These are phyloP conservation scores for Brachyrhaphis roseni DNA, from an alignment of 2,797 vertebrate genomes.

Conservation along the genomic window DNA sequence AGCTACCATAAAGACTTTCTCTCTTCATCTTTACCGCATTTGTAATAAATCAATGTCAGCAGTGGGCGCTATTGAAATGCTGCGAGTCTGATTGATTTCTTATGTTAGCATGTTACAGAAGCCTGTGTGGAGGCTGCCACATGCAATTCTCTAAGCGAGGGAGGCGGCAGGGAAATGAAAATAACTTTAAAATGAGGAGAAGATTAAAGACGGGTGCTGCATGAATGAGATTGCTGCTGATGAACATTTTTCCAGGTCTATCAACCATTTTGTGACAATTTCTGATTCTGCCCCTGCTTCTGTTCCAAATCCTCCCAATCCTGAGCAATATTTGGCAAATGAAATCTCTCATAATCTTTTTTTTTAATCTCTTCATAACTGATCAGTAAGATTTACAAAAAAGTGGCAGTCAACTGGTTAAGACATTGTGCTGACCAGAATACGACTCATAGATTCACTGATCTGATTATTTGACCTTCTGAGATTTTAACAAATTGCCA, in stretches of 20 bases:
- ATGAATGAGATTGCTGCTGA: slow-evolving; percentile 30
- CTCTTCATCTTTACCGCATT: slow-evolving; percentile 68
- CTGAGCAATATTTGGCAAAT: slow-evolving; percentile 2
- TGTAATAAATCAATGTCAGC: slow-evolving; percentile 74
- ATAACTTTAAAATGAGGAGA: slow-evolving; percentile 22
- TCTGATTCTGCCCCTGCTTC: slow-evolving; percentile 24
- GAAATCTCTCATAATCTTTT: neutral
- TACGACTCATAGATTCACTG: neutral
- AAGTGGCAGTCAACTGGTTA: slow-evolving; percentile 50
- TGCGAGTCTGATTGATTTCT: slow-evolving; percentile 76
- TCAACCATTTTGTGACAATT: slow-evolving; percentile 41
- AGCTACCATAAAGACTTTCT: slow-evolving; percentile 57
- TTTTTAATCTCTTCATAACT: neutral
- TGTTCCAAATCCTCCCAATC: slow-evolving; percentile 16
- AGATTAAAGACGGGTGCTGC: slow-evolving; percentile 45
- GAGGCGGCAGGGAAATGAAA: slow-evolving; percentile 21
- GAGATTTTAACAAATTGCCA: neutral
- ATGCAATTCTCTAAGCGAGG: slow-evolving; percentile 50
- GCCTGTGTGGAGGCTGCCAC: slow-evolving; percentile 46
- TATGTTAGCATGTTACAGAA: slow-evolving; percentile 68
- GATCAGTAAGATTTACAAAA: neutral
- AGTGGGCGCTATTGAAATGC: slow-evolving; percentile 65
- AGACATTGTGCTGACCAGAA: slow-evolving; percentile 10
- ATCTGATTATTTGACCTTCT: neutral
- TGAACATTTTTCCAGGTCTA: slow-evolving; percentile 27